Conservation (phyloP, 2,888 invertebrate species). For the Macroteleia sp. region DNA sequence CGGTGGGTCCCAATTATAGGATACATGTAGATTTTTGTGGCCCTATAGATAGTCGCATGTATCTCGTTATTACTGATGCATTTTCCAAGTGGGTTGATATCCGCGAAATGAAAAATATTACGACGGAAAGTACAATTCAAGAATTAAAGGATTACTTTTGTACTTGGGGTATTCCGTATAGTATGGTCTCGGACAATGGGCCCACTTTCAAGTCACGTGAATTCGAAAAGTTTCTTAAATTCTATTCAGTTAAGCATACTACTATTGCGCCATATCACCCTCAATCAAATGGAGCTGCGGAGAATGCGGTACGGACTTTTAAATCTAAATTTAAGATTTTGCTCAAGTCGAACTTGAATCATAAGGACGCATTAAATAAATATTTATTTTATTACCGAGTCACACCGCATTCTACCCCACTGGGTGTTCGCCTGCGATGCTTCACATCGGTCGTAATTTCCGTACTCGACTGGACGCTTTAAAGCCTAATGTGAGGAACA, state of each 20-base stretch:
- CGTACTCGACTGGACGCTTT: too few species aligned
- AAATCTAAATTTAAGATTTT: constrained; percentile 62
- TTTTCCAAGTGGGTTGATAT: constrained; percentile 66
- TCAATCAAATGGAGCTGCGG: constrained; percentile 43
- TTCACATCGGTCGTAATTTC: too few species aligned
- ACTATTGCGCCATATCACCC: constrained; percentile 53
- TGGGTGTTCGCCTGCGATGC: constrained; percentile 8
- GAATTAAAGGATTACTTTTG: background rate
- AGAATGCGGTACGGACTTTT: constrained; percentile 58
- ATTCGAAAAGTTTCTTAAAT: constrained; percentile 42
- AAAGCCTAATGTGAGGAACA: too few species aligned
- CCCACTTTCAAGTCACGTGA: constrained; percentile 44
- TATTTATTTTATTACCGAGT: constrained; percentile 57
- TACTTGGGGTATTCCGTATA: constrained; percentile 2
- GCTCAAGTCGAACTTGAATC: background rate
- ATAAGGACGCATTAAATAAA: constrained; percentile 44
- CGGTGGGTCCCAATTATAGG: too few species aligned
- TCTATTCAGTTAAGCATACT: constrained; percentile 26
- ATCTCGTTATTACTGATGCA: constrained; percentile 62
- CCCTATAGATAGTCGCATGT: too few species aligned
- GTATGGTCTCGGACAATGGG: constrained; percentile 66
- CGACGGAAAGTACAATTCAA: constrained; percentile 41
- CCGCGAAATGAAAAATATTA: constrained; percentile 43
- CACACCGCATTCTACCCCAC: constrained; percentile 35
- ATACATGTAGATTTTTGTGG: too few species aligned